These are phyloP conservation scores for Anabacerthia variegaticeps DNA, from an alignment of 2,797 vertebrate species.

Conservation along the genomic window DNA sequence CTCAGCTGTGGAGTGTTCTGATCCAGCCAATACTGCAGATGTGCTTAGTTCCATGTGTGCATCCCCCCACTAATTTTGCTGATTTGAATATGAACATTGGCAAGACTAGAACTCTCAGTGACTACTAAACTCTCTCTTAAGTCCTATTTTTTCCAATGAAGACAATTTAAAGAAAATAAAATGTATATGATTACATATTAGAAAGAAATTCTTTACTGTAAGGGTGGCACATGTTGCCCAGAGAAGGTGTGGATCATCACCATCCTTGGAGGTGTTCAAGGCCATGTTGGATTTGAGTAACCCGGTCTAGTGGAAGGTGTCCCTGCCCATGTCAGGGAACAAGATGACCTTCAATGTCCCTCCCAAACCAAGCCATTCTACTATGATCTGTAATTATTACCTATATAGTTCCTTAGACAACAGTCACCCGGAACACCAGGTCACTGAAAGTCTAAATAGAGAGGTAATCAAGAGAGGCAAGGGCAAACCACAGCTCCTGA, in stretches of 20 bases:
- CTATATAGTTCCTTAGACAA: background rate
- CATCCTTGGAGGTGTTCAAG: background rate
- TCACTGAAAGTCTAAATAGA: background rate
- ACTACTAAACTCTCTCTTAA: background rate
- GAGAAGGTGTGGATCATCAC: background rate
- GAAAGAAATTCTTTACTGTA: background rate
- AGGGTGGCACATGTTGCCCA: background rate
- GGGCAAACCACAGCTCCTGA: background rate
- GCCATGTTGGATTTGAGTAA: background rate
- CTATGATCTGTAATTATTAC: background rate
- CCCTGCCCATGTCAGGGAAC: background rate
- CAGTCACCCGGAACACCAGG: background rate
- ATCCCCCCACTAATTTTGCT: background rate
- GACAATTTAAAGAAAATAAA: background rate
- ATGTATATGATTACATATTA: accelerated
- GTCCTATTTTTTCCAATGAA: background rate
- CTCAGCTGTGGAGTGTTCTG: background rate
- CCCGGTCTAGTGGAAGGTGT: background rate
- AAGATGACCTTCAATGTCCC: background rate
- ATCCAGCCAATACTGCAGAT: background rate
- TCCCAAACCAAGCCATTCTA: background rate
- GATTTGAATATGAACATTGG: background rate
- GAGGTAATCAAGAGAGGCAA: background rate
- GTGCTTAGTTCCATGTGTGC: background rate
- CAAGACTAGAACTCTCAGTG: background rate